phyloP scores from a whole-genome alignment of 2,113 vertebrate genomes.

The Callospermophilus lateralis region DNA sequence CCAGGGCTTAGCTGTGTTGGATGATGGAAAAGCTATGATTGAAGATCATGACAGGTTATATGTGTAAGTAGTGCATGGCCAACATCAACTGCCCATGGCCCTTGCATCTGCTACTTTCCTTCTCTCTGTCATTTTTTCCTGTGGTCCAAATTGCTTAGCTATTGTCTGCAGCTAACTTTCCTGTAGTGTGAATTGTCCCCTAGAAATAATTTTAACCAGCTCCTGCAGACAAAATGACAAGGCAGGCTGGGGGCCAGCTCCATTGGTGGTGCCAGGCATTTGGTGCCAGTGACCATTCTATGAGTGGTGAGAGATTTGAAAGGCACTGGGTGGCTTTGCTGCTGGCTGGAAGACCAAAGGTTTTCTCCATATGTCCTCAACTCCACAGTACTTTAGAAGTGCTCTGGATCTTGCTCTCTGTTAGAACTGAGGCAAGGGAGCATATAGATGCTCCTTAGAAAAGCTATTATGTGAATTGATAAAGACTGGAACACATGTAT shows the following conservation, averaged over 20 bases:
- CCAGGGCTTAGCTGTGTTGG: conserved; percentile 46
- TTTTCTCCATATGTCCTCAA: background rate
- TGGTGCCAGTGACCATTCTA: conserved; percentile 59
- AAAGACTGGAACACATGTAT: background rate
- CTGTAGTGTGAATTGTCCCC: background rate
- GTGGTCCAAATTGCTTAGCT: conserved; percentile 63
- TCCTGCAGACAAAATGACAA: conserved; percentile 75
- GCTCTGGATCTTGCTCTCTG: background rate
- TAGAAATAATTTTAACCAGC: conserved; percentile 74
- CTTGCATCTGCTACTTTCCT: conserved; percentile 34
- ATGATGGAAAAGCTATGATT: accelerated
- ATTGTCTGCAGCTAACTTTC: conserved; percentile 73
- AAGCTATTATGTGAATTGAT: background rate
- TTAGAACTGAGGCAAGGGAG: background rate
- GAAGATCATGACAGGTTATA: background rate
- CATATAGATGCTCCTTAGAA: background rate
- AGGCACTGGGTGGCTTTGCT: conserved; percentile 23
- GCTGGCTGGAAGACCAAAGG: background rate
- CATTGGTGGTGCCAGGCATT: conserved; percentile 61
- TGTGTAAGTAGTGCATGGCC: background rate
- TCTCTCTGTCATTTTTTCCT: background rate
- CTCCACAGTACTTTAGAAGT: background rate
- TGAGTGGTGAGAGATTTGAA: conserved; percentile 66
- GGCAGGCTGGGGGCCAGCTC: conserved; percentile 51
- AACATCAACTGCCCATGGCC: background rate